phyloP scores from a whole-genome alignment of 2,797 vertebrate genomes.

The Lutra lutra region DNA sequence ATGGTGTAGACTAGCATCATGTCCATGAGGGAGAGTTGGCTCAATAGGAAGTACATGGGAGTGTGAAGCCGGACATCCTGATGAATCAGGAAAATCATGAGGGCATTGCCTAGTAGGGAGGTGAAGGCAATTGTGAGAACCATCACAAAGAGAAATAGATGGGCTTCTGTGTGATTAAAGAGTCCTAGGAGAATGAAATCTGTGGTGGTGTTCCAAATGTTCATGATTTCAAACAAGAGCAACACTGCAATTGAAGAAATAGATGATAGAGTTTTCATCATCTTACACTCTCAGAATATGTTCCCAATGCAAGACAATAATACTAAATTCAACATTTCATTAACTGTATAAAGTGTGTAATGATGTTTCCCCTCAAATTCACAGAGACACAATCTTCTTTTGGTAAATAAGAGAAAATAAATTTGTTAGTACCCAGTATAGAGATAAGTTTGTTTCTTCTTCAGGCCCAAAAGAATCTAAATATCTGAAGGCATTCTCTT shows the following conservation, averaged over 20 bases:
- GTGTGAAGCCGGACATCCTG: neutral
- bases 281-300: neutral
- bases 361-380: neutral
- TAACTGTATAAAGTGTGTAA: neutral
- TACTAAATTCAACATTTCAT: neutral
- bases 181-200: neutral
- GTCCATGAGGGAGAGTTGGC: slow-evolving; percentile 49
- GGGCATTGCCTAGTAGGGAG: neutral
- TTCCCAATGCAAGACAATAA: neutral
- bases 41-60: slow-evolving; percentile 55
- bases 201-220: neutral
- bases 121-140: neutral
- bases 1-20: neutral
- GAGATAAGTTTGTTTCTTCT: neutral
- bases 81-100: neutral
- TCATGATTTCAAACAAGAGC: neutral
- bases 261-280: neutral
- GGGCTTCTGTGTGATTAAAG: neutral
- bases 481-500: neutral
- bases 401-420: neutral
- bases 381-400: neutral
- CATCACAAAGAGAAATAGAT: neutral
- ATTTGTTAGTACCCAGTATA: neutral
- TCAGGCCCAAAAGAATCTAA: neutral
- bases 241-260: neutral